Evolutionary conservation across 2,888 invertebrate species (phyloP), one percentile per base, ranked within the genome.

Genomic region (Cryptosula pallasiana): DNA sequence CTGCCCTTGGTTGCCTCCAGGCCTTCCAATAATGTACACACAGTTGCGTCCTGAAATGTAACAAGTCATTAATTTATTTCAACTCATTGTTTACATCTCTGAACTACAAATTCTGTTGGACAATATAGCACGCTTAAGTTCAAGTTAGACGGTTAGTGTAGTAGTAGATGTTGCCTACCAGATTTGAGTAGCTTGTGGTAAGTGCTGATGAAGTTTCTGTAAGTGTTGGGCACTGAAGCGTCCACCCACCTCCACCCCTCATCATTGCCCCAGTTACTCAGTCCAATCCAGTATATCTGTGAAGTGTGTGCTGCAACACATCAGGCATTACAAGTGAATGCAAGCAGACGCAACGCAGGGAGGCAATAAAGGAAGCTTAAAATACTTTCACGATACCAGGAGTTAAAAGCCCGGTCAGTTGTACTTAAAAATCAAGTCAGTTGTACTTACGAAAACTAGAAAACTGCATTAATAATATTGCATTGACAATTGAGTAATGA

Each of bases 261-360:
- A 32, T 16, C 32, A 1, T 25, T 27, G 2, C 29, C 29, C 9
- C 13, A 63, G 3, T n/a, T 63, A 3, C 32, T 27, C 27, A 63
- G 63, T 3, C 63, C 63, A 63, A 63, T 63, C 63, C 63, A 63
- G 32, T 63, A 63, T 27, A 63, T 63, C 3, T 25, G 5, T 16
- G 25, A 29, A 2, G 63, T 63, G 34, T 63, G 63, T 9, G 63
- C 63, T 63, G 63, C 23, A 32, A 55, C 16, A 55, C 25, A 55
- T 20, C 9, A 13, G 45, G 20, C 20, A 45, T 20, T 45, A 45
- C 20, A 45, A 13, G 20, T n/a, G n/a, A n/a, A n/a, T n/a, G n/a
- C n/a, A n/a, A n/a, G n/a, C n/a, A n/a, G n/a, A n/a, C n/a, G n/a
- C n/a, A n/a, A n/a, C n/a, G n/a, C n/a, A n/a, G n/a, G n/a, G n/a